phyloP scores from a whole-genome alignment of 2,797 vertebrate genomes.

The Macropus fuliginosus region DNA sequence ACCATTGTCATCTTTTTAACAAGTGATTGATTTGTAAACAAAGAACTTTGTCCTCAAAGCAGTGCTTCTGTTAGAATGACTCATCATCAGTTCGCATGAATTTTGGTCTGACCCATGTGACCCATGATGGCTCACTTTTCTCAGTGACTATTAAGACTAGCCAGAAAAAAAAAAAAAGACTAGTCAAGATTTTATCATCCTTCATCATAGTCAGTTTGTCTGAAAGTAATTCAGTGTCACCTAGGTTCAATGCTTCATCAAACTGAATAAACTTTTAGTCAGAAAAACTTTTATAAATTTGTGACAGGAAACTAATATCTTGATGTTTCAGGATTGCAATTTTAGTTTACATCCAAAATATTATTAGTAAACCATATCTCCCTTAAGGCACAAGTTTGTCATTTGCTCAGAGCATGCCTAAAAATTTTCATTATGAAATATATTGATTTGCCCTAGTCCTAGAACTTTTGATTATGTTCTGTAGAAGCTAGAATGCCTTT shows the following conservation, averaged over 20 bases:
- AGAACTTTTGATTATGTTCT: constrained; percentile 36
- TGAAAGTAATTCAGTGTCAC: constrained; percentile 28
- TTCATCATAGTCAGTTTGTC: constrained; percentile 23
- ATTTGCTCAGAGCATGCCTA: neutral
- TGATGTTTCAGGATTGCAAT: neutral
- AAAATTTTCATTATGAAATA: constrained; percentile 42
- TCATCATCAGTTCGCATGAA: neutral
- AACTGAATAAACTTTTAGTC: constrained; percentile 25
- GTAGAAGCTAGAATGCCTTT: constrained; percentile 8
- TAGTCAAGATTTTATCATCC: constrained; percentile 16
- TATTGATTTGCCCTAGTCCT: constrained; percentile 4
- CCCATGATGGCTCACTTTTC: neutral
- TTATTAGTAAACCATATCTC: constrained; percentile 39
- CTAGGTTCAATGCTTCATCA: constrained; percentile 28
- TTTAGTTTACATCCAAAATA: constrained; percentile 49
- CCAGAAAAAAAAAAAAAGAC: neutral
- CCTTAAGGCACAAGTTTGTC: constrained; percentile 31
- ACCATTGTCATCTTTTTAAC: neutral
- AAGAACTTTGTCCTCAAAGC: neutral
- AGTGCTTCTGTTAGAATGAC: neutral
- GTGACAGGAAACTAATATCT: constrained; percentile 34
- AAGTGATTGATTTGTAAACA: neutral
- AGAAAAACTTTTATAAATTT: constrained; percentile 41
- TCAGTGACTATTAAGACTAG: constrained; percentile 24
- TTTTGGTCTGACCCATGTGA: neutral